Evolutionary conservation across 1,140 invertebrate species (phyloP).

Genomic region (Ridgeia piscesae): DNA sequence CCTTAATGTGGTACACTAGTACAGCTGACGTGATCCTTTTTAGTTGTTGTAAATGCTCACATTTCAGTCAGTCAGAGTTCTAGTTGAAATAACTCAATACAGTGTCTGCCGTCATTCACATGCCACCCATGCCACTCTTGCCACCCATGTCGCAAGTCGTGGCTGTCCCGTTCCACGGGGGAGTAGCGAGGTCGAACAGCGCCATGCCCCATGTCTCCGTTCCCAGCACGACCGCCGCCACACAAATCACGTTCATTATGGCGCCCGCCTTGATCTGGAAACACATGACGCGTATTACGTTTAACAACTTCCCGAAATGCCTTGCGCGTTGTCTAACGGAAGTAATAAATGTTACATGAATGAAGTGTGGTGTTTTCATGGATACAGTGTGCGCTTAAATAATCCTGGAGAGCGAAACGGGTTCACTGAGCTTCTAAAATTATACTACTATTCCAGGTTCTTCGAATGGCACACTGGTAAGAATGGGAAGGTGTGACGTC

Average conservation of each 20-base stretch:
- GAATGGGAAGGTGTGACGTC: too few relatives aligned
- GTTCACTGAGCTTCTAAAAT: too few relatives aligned
- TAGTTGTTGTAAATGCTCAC: neutral
- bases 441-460: too few relatives aligned
- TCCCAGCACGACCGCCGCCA: slow-evolving; percentile 17
- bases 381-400: too few relatives aligned
- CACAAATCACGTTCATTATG: slow-evolving; percentile 18
- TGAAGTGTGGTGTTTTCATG: too few relatives aligned
- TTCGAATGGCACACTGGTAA: too few relatives aligned
- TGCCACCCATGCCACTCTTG: neutral
- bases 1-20: too few relatives aligned
- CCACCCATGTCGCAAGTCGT: neutral
- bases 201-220: slow-evolving; percentile 24
- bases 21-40: too few relatives aligned
- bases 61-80: neutral
- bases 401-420: too few relatives aligned
- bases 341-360: too few relatives aligned
- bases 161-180: neutral
- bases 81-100: neutral
- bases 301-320: neutral
- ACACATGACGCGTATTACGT: neutral
- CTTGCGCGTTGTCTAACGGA: too few relatives aligned
- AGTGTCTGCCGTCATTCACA: neutral
- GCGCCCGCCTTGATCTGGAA: slow-evolving; percentile 25
- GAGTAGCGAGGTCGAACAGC: slow-evolving; percentile 19